A percentile compares a stretch with the other conserved stretches of the same genome.
phyloP scores from a whole-genome alignment of 2,888 invertebrate species.

The Prionchulus punctatus region DNA sequence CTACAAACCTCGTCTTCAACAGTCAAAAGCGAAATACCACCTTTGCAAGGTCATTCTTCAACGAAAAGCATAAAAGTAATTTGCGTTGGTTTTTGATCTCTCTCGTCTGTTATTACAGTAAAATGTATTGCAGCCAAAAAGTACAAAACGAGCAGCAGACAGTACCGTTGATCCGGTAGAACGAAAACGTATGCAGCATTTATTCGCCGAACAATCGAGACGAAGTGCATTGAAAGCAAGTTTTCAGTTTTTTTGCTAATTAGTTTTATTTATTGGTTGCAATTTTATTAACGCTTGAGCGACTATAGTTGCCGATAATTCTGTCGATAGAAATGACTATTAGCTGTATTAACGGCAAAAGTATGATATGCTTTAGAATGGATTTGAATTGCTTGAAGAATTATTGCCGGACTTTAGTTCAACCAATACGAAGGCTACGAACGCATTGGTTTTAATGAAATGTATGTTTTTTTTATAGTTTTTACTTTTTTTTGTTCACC shows the following conservation, averaged over 20 bases:
- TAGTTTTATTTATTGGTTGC: background rate
- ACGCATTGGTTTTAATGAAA: constrained; percentile 28
- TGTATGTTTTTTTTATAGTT: constrained; percentile 15
- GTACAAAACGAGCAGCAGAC: constrained; percentile 17
- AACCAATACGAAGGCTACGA: constrained; percentile 27
- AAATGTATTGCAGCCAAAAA: too few relatives aligned
- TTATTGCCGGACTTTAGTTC: constrained; percentile 23
- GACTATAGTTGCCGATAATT: background rate
- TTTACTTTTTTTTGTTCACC: background rate
- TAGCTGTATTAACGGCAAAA: too few relatives aligned
- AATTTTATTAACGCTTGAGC: background rate
- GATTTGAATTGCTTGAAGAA: constrained; percentile 27
- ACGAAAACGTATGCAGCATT: constrained; percentile 27
- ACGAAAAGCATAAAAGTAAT: too few relatives aligned
- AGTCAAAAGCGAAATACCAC: too few relatives aligned
- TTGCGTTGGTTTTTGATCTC: too few relatives aligned
- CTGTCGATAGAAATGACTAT: background rate
- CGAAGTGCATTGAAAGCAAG: constrained; percentile 25
- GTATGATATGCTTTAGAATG: constrained; percentile 15
- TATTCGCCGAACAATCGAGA: constrained; percentile 29
- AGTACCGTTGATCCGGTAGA: constrained; percentile 27
- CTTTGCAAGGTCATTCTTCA: too few relatives aligned
- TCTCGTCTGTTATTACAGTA: too few relatives aligned
- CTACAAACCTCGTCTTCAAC: too few relatives aligned
- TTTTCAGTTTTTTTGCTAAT: background rate